Percentiles rank a stretch among this genome's conserved stretches.
Evolutionary conservation across 2,888 invertebrate species (phyloP).

Genomic region (Molorchus minor): DNA sequence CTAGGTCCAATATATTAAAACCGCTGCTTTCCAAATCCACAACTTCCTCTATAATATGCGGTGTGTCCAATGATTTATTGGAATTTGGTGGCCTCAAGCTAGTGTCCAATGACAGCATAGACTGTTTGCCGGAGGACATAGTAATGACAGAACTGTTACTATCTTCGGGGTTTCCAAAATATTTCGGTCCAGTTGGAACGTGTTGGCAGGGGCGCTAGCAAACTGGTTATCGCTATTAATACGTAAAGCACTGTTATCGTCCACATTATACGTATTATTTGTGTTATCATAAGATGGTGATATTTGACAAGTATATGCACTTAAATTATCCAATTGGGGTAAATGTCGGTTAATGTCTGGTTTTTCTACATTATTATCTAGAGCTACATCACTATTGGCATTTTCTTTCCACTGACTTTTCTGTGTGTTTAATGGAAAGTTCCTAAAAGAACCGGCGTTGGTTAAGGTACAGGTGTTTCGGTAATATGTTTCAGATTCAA

Average conservation of each 20-base stretch:
- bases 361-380: conserved; percentile 29
- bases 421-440: conserved; percentile 7
- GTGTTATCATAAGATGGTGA: conserved; percentile 21
- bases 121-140: not conserved
- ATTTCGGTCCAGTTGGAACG: conserved; percentile 5
- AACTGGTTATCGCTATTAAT: conserved; percentile 42
- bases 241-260: conserved; percentile 45
- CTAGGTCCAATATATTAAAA: conserved; percentile 58
- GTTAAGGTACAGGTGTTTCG: conserved; percentile 19
- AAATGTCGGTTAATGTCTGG: conserved; percentile 14
- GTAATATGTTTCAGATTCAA: conserved; percentile 30
- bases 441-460: conserved; percentile 12
- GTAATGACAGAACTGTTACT: conserved; percentile 33
- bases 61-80: conserved; percentile 52
- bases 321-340: conserved; percentile 10
- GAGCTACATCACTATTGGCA: conserved; percentile 30
- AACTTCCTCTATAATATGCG: conserved; percentile 62
- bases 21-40: conserved; percentile 52
- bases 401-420: conserved; percentile 17
- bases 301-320: conserved; percentile 20
- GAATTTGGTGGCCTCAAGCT: conserved; percentile 27
- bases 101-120: conserved; percentile 19
- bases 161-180: conserved; percentile 36
- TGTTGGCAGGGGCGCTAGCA: conserved; percentile 39
- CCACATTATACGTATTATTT: conserved; percentile 27